Evolutionary conservation across 2,797 vertebrate species (phyloP).

Genomic region (Alcedo atthis): DNA sequence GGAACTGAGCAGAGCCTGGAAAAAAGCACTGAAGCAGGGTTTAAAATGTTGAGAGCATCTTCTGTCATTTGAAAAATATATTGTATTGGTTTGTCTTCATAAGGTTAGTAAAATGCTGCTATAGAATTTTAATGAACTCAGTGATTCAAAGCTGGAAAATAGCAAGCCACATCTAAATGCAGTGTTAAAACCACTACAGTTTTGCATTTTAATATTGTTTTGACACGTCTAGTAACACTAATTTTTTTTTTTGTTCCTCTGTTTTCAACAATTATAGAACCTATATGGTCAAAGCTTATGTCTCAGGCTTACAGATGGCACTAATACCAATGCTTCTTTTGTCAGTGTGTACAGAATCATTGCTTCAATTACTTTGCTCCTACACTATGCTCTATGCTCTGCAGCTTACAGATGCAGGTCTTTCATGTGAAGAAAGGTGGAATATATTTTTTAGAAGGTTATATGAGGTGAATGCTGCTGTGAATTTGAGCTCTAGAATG

Average conservation of each 20-base stretch:
- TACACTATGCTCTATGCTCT: neutral
- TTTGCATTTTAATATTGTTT: neutral
- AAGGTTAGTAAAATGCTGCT: neutral
- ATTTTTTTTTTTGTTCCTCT: neutral
- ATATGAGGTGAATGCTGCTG: neutral
- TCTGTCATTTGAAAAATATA: neutral
- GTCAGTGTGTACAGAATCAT: neutral
- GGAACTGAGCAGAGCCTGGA: too few relatives aligned
- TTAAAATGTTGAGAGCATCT: neutral
- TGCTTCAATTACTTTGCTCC: neutral
- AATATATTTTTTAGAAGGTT: neutral
- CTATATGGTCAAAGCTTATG: neutral
- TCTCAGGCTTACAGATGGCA: neutral
- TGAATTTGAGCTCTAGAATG: neutral
- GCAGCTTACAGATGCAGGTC: neutral
- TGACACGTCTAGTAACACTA: neutral
- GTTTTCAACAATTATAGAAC: neutral
- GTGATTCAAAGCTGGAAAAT: neutral
- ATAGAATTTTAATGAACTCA: neutral
- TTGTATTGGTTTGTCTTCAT: neutral
- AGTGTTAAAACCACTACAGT: neutral
- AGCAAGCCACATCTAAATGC: constrained; percentile 1
- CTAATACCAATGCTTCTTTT: neutral
- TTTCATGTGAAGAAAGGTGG: neutral
- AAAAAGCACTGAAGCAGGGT: neutral